A percentile compares a stretch with the other conserved stretches of the same genome.
phyloP scores from a whole-genome alignment of 2,797 vertebrate species.

The Champsocephalus esox region DNA sequence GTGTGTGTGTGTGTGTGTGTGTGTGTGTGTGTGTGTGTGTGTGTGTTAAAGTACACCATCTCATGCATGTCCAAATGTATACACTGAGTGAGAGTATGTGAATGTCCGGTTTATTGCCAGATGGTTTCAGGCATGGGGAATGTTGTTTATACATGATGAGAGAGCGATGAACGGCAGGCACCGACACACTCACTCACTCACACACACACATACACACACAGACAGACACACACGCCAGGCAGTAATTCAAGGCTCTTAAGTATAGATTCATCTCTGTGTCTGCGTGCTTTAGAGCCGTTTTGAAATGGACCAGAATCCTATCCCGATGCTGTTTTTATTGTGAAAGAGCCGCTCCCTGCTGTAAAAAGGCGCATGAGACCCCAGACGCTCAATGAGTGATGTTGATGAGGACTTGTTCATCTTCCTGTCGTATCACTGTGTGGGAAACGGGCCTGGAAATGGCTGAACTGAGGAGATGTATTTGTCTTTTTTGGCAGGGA shows the following conservation, averaged over 20 bases:
- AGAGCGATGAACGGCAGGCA: slow-evolving; percentile 58
- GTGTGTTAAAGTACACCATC: neutral
- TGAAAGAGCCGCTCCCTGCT: slow-evolving; percentile 40
- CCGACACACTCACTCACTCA: slow-evolving; percentile 21
- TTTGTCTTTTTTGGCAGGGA: neutral
- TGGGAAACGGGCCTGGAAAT: no score
- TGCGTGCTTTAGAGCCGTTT: neutral
- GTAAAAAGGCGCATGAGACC: neutral
- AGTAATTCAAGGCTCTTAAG: no score
- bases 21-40: neutral
- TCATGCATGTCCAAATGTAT: slow-evolving; percentile 4
- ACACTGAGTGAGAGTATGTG: slow-evolving; percentile 5
- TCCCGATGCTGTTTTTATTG: slow-evolving; percentile 34
- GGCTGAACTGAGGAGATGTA: no score
- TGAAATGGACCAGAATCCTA: slow-evolving; percentile 47
- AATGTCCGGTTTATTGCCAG: slow-evolving; percentile 45
- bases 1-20: neutral
- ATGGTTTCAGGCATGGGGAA: slow-evolving; percentile 70
- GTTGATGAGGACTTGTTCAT: no score
- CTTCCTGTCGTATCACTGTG: no score
- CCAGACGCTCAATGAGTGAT: neutral
- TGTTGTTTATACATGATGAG: slow-evolving; percentile 79
- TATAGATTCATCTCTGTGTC: neutral
- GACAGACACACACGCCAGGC: slow-evolving; percentile 4
- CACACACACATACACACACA: slow-evolving; percentile 8